phyloP scores from a whole-genome alignment of 2,797 vertebrate species.

The Sandelia bainsii region DNA sequence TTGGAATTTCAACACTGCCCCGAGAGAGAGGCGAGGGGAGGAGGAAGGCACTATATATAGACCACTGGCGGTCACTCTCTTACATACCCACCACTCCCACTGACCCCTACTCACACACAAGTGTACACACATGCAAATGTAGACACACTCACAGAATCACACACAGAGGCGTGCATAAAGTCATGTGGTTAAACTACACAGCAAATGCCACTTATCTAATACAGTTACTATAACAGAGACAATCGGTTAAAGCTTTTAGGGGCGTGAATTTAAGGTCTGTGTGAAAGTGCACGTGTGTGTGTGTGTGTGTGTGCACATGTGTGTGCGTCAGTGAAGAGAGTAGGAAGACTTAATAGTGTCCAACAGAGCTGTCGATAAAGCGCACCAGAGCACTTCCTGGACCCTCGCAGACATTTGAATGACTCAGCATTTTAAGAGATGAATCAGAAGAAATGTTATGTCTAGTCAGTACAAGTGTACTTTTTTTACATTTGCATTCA shows the following conservation, averaged over 20 bases:
- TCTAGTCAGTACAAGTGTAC: slow-evolving; percentile 37
- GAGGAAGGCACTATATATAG: slow-evolving; percentile 81
- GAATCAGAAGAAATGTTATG: slow-evolving; percentile 54
- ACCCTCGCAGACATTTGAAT: slow-evolving; percentile 31
- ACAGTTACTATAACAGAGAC: slow-evolving; percentile 24
- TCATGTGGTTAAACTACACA: slow-evolving; percentile 43
- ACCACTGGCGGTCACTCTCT: slow-evolving; percentile 77
- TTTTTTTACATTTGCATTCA: no score
- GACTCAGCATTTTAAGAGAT: slow-evolving; percentile 56
- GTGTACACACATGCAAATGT: slow-evolving; percentile 54
- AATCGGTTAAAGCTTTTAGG: slow-evolving; percentile 28
- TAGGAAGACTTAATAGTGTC: slow-evolving; percentile 16
- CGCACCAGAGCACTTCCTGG: slow-evolving; percentile 13
- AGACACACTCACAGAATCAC: slow-evolving; percentile 19
- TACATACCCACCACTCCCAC: slow-evolving; percentile 87
- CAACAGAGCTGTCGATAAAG: slow-evolving; percentile 33
- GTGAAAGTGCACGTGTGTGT: slow-evolving; percentile 6
- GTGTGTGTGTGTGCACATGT: neutral
- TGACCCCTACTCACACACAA: slow-evolving; percentile 79
- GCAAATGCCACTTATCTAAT: slow-evolving; percentile 36
- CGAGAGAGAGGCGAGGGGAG: slow-evolving; percentile 73
- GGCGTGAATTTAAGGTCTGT: slow-evolving; percentile 22
- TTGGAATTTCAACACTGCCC: slow-evolving; percentile 94
- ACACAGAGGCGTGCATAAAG: slow-evolving; percentile 22
- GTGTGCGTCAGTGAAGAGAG: neutral